Conservation (phyloP, 2,888 invertebrate genomes). For the Venustoraphidia nigricollis region DNA sequence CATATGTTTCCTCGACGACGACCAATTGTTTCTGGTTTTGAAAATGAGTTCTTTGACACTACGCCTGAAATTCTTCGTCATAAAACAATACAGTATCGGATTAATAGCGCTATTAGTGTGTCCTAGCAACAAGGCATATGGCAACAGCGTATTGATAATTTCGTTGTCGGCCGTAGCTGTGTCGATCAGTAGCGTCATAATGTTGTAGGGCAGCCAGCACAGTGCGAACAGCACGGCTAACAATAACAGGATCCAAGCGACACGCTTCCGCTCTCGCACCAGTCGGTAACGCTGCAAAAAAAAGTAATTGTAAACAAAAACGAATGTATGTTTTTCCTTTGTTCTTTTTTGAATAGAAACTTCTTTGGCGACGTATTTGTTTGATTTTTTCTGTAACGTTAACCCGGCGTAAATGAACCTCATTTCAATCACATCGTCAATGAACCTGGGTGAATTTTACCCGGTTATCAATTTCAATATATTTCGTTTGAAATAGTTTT, state of each 20-base stretch:
- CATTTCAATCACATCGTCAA: too few species aligned
- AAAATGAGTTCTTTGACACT: conserved; percentile 44
- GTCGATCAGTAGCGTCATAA: conserved; percentile 48
- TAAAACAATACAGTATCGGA: conserved; percentile 59
- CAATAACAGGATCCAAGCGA: conserved; percentile 58
- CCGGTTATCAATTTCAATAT: too few species aligned
- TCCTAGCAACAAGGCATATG: conserved; percentile 54
- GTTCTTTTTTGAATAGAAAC: too few species aligned
- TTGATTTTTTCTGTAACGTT: too few species aligned
- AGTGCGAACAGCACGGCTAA: conserved; percentile 58
- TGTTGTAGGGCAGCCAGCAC: conserved; percentile 68
- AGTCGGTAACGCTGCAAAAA: conserved; percentile 37
- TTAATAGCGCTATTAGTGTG: conserved; percentile 65
- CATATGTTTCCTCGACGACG: not conserved
- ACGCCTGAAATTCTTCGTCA: conserved; percentile 55
- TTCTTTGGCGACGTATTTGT: too few species aligned
- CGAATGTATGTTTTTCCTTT: too few species aligned
- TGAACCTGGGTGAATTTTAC: too few species aligned
- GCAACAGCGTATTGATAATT: conserved; percentile 19
- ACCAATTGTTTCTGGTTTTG: conserved; percentile 17
- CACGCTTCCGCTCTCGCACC: conserved; percentile 53
- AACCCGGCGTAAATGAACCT: too few species aligned
- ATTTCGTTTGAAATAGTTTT: too few species aligned
- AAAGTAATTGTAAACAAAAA: not conserved
- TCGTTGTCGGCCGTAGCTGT: conserved; percentile 28